Percentiles rank a stretch among this genome's conserved stretches.
These are phyloP conservation scores for Calcarius lapponicus DNA, from an alignment of 2,797 vertebrate species.

Conservation along the genomic window DNA sequence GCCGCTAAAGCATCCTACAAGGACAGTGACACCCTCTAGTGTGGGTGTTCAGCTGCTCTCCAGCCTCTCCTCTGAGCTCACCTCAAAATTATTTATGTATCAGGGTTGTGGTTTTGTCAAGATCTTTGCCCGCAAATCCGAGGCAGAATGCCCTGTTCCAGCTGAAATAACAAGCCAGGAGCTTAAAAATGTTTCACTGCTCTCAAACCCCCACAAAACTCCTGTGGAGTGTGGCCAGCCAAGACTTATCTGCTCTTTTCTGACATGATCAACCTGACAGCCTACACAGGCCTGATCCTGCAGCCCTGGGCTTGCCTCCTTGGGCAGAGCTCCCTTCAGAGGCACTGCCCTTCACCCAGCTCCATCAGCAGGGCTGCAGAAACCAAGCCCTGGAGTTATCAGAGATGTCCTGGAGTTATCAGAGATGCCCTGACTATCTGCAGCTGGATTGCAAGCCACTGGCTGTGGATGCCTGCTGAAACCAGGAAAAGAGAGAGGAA, in stretches of 20 bases:
- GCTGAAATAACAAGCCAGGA: background rate
- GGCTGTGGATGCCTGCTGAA: background rate
- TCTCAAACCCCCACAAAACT: background rate
- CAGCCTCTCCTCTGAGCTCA: background rate
- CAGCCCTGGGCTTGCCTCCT: background rate
- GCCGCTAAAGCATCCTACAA: rapidly evolving
- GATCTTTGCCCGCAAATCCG: background rate
- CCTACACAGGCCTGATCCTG: background rate
- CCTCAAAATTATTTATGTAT: background rate
- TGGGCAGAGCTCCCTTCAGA: background rate
- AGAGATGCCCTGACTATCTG: background rate
- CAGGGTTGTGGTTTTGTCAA: background rate
- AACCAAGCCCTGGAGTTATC: background rate
- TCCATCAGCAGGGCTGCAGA: rapidly evolving
- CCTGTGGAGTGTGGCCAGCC: background rate
- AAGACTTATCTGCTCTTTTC: background rate
- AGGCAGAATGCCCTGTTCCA: background rate
- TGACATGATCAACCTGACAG: background rate
- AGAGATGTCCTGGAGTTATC: background rate
- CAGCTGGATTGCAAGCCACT: rapidly evolving
- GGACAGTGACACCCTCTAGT: background rate
- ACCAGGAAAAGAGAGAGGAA: background rate
- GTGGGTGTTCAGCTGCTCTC: rapidly evolving
- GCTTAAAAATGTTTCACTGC: background rate
- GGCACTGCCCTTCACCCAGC: background rate